Evolutionary conservation across 2,888 invertebrate species (phyloP).

Genomic region (Pyrochroa serraticornis): DNA sequence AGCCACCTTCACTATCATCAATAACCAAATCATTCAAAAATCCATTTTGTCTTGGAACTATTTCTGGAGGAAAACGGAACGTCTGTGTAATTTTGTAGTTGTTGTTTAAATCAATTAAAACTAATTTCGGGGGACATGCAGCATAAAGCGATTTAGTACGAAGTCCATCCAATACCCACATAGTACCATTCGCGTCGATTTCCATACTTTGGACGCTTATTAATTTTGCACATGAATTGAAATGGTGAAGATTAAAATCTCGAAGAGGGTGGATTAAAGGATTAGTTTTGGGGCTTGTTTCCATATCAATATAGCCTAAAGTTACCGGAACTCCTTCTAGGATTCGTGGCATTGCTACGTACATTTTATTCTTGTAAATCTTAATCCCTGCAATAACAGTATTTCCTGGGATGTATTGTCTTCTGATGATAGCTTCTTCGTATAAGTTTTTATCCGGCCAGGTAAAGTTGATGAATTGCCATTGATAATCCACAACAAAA

Average conservation of each 20-base stretch:
- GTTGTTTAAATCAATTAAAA: conserved; percentile 69
- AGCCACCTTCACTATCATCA: conserved; percentile 63
- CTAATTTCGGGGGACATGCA: conserved; percentile 70
- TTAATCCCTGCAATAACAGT: conserved; percentile 72
- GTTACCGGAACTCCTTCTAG: conserved; percentile 73
- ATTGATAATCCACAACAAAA: conserved; percentile 61
- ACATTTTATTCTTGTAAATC: conserved; percentile 70
- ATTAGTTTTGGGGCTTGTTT: conserved; percentile 54
- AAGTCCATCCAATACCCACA: conserved; percentile 71
- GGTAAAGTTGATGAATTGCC: conserved; percentile 71
- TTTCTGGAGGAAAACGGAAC: conserved; percentile 66
- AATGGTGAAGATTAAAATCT: too few species aligned
- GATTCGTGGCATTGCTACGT: conserved; percentile 71
- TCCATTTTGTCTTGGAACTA: too few species aligned
- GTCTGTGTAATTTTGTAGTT: conserved; percentile 61
- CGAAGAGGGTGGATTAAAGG: conserved; percentile 69
- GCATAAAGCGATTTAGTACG: conserved; percentile 60
- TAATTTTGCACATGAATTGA: conserved; percentile 70
- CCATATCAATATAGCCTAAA: conserved; percentile 60
- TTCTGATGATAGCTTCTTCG: conserved; percentile 62
- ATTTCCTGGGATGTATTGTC: conserved; percentile 70
- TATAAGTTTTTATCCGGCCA: conserved; percentile 67
- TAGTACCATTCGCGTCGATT: conserved; percentile 71
- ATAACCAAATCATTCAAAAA: conserved; percentile 74
- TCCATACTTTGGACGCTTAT: conserved; percentile 78